Evolutionary conservation across 2,888 invertebrate genomes (phyloP).

Genomic region (Gryllus longicercus): DNA sequence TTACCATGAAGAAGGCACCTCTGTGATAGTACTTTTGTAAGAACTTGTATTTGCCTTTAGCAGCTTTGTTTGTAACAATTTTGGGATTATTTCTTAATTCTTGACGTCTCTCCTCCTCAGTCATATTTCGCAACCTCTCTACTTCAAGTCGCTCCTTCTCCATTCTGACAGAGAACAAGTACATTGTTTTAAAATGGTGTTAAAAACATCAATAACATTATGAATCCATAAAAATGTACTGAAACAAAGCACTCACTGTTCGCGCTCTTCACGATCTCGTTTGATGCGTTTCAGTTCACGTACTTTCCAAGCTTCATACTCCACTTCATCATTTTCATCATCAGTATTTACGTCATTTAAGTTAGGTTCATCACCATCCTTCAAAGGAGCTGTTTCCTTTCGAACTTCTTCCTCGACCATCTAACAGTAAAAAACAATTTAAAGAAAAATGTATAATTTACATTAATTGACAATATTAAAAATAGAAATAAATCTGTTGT

Average conservation of each 20-base stretch:
- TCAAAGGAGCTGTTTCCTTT: constrained; percentile 63
- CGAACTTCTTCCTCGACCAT: constrained; percentile 86
- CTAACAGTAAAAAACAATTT: constrained; percentile 42
- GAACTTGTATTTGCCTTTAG: constrained; percentile 98
- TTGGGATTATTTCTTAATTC: constrained; percentile 90
- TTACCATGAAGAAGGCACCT: constrained; percentile 92
- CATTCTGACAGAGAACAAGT: constrained; percentile 52
- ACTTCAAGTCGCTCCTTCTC: constrained; percentile 86
- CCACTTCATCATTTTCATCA: constrained; percentile 93
- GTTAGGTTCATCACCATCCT: constrained; percentile 67
- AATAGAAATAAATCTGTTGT: neutral
- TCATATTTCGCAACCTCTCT: constrained; percentile 87
- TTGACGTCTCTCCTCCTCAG: constrained; percentile 91
- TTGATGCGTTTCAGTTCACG: constrained; percentile 95
- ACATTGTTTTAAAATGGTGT: neutral
- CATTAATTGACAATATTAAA: neutral
- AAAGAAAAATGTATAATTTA: neutral
- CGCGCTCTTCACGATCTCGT: constrained; percentile 91
- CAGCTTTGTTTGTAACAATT: constrained; percentile 85
- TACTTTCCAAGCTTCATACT: constrained; percentile 97
- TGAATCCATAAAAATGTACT: neutral
- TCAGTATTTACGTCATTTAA: constrained; percentile 86
- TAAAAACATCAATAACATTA: neutral
- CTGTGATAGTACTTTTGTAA: constrained; percentile 99
- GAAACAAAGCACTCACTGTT: constrained; percentile 63